Evolutionary conservation across 2,888 invertebrate species (phyloP).

Genomic region (Hipparchia sbordonii): DNA sequence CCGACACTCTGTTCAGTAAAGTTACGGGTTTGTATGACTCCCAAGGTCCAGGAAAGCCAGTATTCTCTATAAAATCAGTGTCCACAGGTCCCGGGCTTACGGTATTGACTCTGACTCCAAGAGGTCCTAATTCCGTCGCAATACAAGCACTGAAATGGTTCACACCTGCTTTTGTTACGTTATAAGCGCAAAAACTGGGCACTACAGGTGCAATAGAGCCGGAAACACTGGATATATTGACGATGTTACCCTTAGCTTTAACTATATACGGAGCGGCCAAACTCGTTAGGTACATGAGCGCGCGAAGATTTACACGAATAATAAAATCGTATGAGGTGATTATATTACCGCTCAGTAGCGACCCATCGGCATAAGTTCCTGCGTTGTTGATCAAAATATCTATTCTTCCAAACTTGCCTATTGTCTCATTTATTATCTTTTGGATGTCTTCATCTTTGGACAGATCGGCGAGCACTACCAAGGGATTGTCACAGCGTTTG

Average conservation of each 20-base stretch:
- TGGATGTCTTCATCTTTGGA: slow-evolving; percentile 28
- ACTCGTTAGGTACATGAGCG: slow-evolving; percentile 1
- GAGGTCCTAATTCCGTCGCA: slow-evolving; percentile 4
- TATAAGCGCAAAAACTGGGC: neutral
- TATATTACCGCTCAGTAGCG: slow-evolving; percentile 2
- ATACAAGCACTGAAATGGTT: slow-evolving; percentile 8
- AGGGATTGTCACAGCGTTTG: slow-evolving; percentile 21
- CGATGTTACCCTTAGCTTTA: slow-evolving; percentile 8
- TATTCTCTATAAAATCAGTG: slow-evolving; percentile 3
- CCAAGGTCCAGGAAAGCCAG: neutral
- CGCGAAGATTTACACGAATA: neutral
- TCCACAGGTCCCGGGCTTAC: slow-evolving; percentile 1
- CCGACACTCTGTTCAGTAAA: slow-evolving; percentile 7
- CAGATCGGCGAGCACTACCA: slow-evolving; percentile 29
- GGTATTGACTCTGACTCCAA: slow-evolving; percentile 2
- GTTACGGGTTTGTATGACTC: neutral
- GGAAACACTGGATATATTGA: slow-evolving; percentile 11
- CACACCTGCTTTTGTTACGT: neutral
- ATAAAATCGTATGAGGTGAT: neutral
- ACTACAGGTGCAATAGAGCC: neutral
- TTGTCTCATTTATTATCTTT: slow-evolving; percentile 43
- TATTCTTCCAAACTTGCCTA: slow-evolving; percentile 46
- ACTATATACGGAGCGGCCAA: slow-evolving; percentile 12
- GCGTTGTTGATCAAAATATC: slow-evolving; percentile 55
- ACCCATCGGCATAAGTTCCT: slow-evolving; percentile 32